Evolutionary conservation across 2,888 invertebrate species (phyloP).

Genomic region (Alloplasta piceator): DNA sequence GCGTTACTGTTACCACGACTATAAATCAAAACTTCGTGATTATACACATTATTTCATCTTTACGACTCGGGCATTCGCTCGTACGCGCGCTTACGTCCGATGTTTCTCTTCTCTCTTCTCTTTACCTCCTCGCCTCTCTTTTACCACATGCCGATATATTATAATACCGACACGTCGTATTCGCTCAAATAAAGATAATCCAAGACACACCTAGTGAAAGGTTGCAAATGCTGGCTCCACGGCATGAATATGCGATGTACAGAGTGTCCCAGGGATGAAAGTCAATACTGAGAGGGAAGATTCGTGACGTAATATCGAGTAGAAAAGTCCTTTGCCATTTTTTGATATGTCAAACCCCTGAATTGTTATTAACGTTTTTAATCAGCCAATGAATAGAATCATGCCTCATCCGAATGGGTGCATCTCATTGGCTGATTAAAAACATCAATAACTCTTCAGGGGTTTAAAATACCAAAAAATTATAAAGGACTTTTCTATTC

Average conservation of each 20-base stretch:
- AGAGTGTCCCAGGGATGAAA: conserved; percentile 16
- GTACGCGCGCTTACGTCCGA: conserved; percentile 41
- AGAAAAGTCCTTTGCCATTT: no score
- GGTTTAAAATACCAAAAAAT: no score
- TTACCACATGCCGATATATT: conserved; percentile 34
- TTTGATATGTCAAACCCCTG: no score
- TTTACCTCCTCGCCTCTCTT: background rate
- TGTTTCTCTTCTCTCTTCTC: conserved; percentile 14
- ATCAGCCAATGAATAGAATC: no score
- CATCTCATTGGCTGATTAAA: no score
- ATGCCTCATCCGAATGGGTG: no score
- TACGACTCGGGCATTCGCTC: conserved; percentile 49
- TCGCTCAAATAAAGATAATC: conserved; percentile 66
- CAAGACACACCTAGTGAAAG: conserved; percentile 68
- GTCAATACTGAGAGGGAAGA: no score
- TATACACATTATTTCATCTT: conserved; percentile 65
- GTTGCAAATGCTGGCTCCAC: conserved; percentile 51
- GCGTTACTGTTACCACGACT: conserved; percentile 60
- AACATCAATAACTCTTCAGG: no score
- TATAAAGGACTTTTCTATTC: no score
- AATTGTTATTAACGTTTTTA: no score
- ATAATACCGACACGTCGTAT: conserved; percentile 46
- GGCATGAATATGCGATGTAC: conserved; percentile 30
- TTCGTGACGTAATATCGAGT: no score
- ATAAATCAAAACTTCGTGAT: conserved; percentile 65